A percentile compares a stretch with the other conserved stretches of the same genome.
Evolutionary conservation across 23 tunicate species (phyloP).

Genomic region (Aplidium turbinatum): DNA sequence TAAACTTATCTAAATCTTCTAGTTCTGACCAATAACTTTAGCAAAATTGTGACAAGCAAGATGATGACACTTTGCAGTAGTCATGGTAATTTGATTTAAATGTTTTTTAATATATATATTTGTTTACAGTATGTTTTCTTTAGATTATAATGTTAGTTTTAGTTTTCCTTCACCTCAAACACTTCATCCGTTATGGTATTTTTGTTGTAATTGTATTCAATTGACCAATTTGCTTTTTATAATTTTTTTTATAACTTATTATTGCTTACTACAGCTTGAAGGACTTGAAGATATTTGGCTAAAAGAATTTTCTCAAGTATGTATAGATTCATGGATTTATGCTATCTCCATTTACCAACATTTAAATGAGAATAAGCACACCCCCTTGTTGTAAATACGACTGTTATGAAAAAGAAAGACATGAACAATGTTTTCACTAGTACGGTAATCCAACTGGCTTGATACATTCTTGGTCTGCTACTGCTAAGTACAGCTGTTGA

Average conservation of each 20-base stretch:
- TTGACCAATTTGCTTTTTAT: background rate
- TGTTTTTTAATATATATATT: no score
- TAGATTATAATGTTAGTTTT: background rate
- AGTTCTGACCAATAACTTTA: no score
- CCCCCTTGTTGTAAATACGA: no score
- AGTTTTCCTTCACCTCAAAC: background rate
- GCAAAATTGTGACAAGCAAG: no score
- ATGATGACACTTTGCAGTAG: no score
- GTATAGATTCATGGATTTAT: background rate
- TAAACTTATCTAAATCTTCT: background rate
- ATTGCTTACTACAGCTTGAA: constrained; percentile 36
- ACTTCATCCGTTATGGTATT: background rate
- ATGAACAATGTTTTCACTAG: no score
- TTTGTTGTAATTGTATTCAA: background rate
- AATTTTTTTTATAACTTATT: background rate
- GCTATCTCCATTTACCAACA: background rate
- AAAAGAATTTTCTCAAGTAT: constrained; percentile 46
- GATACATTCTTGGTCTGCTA: background rate
- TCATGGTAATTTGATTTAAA: no score
- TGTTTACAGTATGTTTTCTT: no score
- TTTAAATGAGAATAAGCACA: background rate
- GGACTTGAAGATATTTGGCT: constrained; percentile 66
- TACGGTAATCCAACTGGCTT: no score
- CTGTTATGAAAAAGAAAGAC: no score
- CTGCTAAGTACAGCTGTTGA: no score